A percentile compares a stretch with the other conserved stretches of the same genome.
These are phyloP conservation scores for Drosophila hamatofila DNA, from an alignment of 2,888 invertebrate species.

Conservation along the genomic window DNA sequence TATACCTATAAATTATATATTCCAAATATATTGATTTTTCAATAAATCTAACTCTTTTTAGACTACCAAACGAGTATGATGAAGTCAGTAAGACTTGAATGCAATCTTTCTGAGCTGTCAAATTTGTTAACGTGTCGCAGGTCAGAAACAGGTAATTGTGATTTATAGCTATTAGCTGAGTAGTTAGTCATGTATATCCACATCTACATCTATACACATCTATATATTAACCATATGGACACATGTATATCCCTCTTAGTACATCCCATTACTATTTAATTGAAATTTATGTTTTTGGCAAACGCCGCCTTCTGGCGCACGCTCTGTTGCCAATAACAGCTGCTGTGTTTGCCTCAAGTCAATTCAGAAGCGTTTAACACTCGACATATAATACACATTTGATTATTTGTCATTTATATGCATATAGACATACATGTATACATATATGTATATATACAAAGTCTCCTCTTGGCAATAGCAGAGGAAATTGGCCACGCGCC, in stretches of 20 bases:
- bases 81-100: not conserved
- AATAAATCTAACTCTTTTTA: not conserved
- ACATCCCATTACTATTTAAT: constrained; percentile 37
- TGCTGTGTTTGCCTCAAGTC: constrained; percentile 68
- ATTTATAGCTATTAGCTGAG: constrained; percentile 8
- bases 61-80: not conserved
- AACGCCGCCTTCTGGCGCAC: constrained; percentile 77
- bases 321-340: constrained; percentile 58
- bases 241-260: not conserved
- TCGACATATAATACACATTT: constrained; percentile 63
- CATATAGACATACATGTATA: not conserved
- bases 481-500: constrained; percentile 74
- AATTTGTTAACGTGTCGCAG: not conserved
- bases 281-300: constrained; percentile 78
- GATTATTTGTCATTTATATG: constrained; percentile 61
- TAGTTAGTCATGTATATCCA: constrained; percentile 2
- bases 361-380: constrained; percentile 83
- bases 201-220: not conserved
- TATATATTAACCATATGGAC: not conserved
- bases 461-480: not conserved
- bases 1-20: no score
- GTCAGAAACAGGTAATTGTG: constrained; percentile 5
- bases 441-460: not conserved
- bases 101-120: not conserved
- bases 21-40: no score